Percentiles rank a stretch among this genome's conserved stretches.
These are phyloP conservation scores for Noctua janthe DNA, from an alignment of 2,888 invertebrate genomes.

Conservation along the genomic window DNA sequence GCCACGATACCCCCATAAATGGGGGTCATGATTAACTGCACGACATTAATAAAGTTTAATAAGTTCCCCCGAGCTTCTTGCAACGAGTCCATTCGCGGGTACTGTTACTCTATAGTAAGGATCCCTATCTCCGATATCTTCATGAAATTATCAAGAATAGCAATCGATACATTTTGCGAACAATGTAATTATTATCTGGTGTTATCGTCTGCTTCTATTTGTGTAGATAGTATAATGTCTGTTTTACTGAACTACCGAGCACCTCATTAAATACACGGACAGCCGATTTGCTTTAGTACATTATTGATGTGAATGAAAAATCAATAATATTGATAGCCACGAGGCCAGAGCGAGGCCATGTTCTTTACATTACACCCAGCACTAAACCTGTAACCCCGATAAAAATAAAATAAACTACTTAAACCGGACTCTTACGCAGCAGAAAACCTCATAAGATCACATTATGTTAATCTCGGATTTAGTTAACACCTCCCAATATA, in stretches of 20 bases:
- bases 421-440: constrained; percentile 46
- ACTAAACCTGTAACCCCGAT: constrained; percentile 52
- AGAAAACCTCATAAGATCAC: constrained; percentile 69
- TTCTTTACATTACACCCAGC: constrained; percentile 5
- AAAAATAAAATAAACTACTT: constrained; percentile 50
- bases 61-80: constrained; percentile 74
- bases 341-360: constrained; percentile 19
- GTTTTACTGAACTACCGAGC: constrained; percentile 15
- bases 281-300: constrained; percentile 51
- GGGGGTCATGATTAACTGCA: constrained; percentile 85
- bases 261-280: constrained; percentile 17
- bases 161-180: constrained; percentile 50
- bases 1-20: constrained; percentile 80
- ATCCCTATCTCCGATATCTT: constrained; percentile 79
- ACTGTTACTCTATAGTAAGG: constrained; percentile 75
- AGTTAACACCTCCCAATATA: constrained; percentile 80
- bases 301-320: constrained; percentile 66
- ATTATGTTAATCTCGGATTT: constrained; percentile 79
- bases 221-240: constrained; percentile 23
- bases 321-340: constrained; percentile 70
- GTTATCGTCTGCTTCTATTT: constrained; percentile 29
- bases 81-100: constrained; percentile 69
- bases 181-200: constrained; percentile 32
- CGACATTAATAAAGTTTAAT: constrained; percentile 85
- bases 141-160: constrained; percentile 66